Evolutionary conservation across 2,797 vertebrate genomes (phyloP).

Genomic region (Oryzias dopingdopingensis): DNA sequence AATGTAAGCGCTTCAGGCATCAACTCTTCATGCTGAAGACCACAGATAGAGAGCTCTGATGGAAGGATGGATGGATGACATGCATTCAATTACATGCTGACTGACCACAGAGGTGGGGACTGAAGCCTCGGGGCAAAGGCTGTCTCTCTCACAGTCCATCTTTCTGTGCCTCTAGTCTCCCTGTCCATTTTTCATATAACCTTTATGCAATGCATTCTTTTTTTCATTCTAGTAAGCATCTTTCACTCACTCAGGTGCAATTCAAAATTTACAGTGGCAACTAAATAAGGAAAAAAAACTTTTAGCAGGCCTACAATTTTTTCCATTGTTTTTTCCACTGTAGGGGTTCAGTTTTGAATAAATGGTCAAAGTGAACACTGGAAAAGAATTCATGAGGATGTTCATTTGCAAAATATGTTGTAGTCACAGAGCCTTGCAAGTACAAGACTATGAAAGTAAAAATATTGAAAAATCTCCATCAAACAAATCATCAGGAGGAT

Average conservation of each 20-base stretch:
- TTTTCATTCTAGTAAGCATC: slow-evolving; percentile 1
- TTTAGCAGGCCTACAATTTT: too few species aligned
- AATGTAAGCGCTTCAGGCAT: slow-evolving; percentile 32
- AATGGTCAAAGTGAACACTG: not conserved
- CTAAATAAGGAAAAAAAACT: not conserved
- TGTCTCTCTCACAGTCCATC: slow-evolving; percentile 22
- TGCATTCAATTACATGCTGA: slow-evolving; percentile 52
- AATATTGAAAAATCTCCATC: too few species aligned
- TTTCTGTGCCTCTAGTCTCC: slow-evolving; percentile 12
- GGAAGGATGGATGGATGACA: slow-evolving; percentile 41
- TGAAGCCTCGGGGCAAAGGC: slow-evolving; percentile 38
- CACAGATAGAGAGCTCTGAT: slow-evolving; percentile 37
- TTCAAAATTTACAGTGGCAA: not conserved
- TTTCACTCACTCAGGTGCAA: slow-evolving; percentile 11
- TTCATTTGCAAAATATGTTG: too few species aligned
- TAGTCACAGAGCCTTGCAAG: too few species aligned
- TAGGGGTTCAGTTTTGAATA: not conserved
- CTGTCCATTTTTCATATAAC: slow-evolving; percentile 12
- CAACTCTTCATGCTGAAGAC: slow-evolving; percentile 36
- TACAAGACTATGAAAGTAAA: too few species aligned
- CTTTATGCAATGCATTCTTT: not conserved
- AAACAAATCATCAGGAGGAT: too few species aligned
- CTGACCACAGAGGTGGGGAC: slow-evolving; percentile 50
- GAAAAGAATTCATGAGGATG: too few species aligned
- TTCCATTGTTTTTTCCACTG: too few species aligned